Percentiles rank a stretch among this genome's conserved stretches.
Conservation (phyloP, 2,113 vertebrate genomes). For the Rutilus rutilus region DNA sequence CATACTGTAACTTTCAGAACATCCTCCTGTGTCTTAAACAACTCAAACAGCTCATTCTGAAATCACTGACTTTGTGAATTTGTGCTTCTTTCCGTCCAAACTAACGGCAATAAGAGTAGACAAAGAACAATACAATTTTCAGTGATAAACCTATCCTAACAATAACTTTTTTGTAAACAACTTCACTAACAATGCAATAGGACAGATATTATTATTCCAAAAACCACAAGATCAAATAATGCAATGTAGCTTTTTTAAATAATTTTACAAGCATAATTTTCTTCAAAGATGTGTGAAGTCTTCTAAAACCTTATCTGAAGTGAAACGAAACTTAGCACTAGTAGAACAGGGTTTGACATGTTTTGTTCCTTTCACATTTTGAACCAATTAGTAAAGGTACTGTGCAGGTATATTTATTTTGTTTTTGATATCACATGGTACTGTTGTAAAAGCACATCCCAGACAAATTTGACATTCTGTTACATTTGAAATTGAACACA, state of each 20-base stretch:
- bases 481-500: background rate
- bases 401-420: background rate
- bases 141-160: no score
- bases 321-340: background rate
- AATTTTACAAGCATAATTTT: background rate
- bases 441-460: background rate
- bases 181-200: no score
- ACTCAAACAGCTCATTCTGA: no score
- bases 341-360: background rate
- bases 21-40: background rate
- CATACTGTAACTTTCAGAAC: background rate
- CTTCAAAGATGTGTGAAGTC: background rate
- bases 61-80: no score
- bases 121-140: no score
- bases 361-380: background rate
- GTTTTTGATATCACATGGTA: background rate
- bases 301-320: background rate
- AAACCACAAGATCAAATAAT: background rate
- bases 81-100: no score
- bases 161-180: no score
- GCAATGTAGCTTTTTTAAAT: background rate
- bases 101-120: no score
- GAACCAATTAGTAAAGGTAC: background rate
- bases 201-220: no score
- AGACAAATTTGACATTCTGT: background rate